A percentile compares a stretch with the other conserved stretches of the same genome.
Conservation (phyloP, 1,140 invertebrate species). For the Drosophila lini region DNA sequence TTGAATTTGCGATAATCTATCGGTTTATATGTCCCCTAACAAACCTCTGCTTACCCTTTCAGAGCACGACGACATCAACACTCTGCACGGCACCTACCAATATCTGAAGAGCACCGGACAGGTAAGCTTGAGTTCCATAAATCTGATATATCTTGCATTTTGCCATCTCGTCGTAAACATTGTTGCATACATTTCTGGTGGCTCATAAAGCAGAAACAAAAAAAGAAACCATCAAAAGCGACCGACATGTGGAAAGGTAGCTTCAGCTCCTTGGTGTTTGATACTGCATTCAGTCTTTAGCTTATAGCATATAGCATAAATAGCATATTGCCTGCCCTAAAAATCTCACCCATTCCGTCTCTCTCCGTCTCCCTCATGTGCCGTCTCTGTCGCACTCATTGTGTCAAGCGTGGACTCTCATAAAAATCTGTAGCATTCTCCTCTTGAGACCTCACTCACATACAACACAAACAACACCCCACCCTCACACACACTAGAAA, state of each 20-base stretch:
- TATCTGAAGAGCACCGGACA: conserved; percentile 83
- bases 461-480: conserved; percentile 59
- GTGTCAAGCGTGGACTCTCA: conserved; percentile 26
- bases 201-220: conserved; percentile 35
- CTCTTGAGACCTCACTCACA: conserved; percentile 28
- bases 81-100: conserved; percentile 80
- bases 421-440: conserved; percentile 35
- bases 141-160: conserved; percentile 33
- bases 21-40: background rate
- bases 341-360: conserved; percentile 26
- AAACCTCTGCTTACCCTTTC: conserved; percentile 35
- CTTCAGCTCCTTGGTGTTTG: conserved; percentile 74
- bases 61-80: conserved; percentile 81
- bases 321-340: conserved; percentile 36
- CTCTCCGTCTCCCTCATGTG: conserved; percentile 20
- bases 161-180: conserved; percentile 59
- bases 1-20: background rate
- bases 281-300: conserved; percentile 52
- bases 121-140: conserved; percentile 58
- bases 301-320: conserved; percentile 16
- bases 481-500: conserved; percentile 34
- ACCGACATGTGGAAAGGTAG: conserved; percentile 31
- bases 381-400: conserved; percentile 31
- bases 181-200: conserved; percentile 65
- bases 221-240: conserved; percentile 44